Evolutionary conservation across 2,797 vertebrate genomes (phyloP).

Genomic region (Anisognathus igniventris): DNA sequence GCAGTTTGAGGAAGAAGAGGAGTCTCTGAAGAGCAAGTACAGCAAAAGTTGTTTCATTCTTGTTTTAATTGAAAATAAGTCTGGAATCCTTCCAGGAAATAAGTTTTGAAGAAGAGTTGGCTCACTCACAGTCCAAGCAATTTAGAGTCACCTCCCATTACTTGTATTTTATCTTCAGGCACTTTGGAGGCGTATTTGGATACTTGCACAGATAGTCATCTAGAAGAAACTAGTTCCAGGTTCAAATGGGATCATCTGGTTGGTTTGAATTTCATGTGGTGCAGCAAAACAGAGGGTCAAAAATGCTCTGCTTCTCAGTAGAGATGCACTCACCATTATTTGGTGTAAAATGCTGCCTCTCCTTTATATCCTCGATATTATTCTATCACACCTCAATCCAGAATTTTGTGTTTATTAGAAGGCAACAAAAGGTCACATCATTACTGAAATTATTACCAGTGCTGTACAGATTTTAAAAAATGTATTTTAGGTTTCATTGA

Average conservation of each 20-base stretch:
- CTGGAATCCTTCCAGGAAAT: constrained; percentile 12
- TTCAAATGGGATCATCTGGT: not conserved
- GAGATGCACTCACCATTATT: not conserved
- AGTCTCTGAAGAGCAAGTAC: not conserved
- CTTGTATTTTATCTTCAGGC: not conserved
- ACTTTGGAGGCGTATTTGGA: not conserved
- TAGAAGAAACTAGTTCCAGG: not conserved
- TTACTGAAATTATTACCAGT: not conserved
- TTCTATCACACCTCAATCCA: not conserved
- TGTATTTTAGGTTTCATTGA: not conserved
- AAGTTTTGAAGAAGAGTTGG: constrained; percentile 5
- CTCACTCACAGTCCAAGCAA: not conserved
- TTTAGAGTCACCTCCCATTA: constrained; percentile 5
- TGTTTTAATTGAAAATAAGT: constrained; percentile 14
- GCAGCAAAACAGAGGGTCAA: not conserved
- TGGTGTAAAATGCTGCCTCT: not conserved
- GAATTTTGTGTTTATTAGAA: not conserved
- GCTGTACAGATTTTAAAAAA: not conserved
- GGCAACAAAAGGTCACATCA: not conserved
- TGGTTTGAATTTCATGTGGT: not conserved
- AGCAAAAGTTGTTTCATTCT: not conserved
- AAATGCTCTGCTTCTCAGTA: not conserved
- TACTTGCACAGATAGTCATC: not conserved
- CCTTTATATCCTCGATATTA: not conserved
- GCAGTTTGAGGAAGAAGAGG: constrained; percentile 20